Conservation (phyloP, 2,113 vertebrate genomes). For the Lagopus leucura region DNA sequence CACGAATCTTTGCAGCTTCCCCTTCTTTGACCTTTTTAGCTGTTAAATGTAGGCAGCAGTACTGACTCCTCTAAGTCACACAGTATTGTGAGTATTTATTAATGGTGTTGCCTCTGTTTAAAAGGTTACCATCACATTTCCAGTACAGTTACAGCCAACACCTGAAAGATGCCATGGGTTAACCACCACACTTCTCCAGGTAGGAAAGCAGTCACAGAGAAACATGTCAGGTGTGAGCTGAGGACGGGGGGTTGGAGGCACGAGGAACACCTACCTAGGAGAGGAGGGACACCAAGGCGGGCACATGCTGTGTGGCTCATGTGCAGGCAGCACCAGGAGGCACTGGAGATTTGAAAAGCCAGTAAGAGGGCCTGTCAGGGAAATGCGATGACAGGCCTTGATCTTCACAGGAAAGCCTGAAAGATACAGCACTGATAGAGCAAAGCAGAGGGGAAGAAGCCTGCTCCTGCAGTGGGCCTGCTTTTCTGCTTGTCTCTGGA, state of each 20-base stretch:
- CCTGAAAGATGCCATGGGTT: background rate
- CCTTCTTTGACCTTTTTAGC: background rate
- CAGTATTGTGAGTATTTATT: background rate
- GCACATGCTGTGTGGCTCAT: background rate
- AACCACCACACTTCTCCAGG: background rate
- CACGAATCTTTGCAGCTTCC: background rate
- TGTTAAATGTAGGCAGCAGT: background rate
- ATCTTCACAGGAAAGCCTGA: background rate
- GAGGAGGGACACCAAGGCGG: background rate
- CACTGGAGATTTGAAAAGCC: rapidly evolving
- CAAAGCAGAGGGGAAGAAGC: background rate
- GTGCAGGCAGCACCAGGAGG: background rate
- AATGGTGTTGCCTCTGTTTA: background rate
- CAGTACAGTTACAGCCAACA: background rate
- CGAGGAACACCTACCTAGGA: background rate
- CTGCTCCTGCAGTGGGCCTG: background rate
- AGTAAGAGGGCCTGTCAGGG: background rate
- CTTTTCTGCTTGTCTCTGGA: background rate
- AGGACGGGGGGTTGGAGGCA: background rate
- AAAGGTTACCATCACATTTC: background rate
- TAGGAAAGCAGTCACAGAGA: background rate
- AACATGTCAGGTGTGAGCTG: background rate
- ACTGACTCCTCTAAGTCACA: background rate
- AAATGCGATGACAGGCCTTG: background rate
- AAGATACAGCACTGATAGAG: background rate